Conservation (phyloP, 2,113 vertebrate species). For the Paradoxurus hermaphroditus region DNA sequence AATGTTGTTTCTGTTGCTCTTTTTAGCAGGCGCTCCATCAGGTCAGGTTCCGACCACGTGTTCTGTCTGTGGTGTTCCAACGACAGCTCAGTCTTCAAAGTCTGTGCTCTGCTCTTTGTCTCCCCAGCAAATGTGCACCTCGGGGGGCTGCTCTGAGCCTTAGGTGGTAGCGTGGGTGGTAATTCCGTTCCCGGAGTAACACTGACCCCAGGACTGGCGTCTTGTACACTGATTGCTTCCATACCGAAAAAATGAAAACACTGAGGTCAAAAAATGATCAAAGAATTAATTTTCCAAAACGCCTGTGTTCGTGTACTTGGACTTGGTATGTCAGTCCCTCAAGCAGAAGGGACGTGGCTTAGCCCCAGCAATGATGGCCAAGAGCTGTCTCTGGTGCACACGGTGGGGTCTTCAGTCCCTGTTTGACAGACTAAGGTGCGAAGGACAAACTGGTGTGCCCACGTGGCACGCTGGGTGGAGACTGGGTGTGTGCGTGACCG, state of each 20-base stretch:
- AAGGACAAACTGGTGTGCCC: neutral
- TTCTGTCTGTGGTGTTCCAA: too few relatives aligned
- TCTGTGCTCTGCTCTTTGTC: neutral
- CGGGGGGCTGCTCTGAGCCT: too few relatives aligned
- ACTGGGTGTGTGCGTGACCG: too few relatives aligned
- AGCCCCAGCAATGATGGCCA: too few relatives aligned
- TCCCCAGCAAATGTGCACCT: neutral
- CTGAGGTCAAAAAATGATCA: neutral
- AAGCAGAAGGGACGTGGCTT: neutral
- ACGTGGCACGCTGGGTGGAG: too few relatives aligned
- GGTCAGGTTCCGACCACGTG: neutral
- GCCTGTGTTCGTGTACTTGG: too few relatives aligned
- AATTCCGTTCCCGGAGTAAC: neutral
- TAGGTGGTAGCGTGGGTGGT: neutral
- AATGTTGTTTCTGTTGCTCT: neutral
- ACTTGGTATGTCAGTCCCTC: neutral
- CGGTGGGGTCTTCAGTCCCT: neutral
- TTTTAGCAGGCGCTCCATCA: too few relatives aligned
- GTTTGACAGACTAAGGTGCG: neutral
- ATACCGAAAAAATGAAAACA: neutral
- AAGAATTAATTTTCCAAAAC: neutral
- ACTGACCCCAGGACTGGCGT: neutral
- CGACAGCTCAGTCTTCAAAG: neutral
- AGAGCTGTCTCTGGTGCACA: too few relatives aligned
- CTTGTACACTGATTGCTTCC: neutral